Base-by-base conservation (phyloP, 2,113 vertebrate genomes). In the Chauna torquata region DNA sequence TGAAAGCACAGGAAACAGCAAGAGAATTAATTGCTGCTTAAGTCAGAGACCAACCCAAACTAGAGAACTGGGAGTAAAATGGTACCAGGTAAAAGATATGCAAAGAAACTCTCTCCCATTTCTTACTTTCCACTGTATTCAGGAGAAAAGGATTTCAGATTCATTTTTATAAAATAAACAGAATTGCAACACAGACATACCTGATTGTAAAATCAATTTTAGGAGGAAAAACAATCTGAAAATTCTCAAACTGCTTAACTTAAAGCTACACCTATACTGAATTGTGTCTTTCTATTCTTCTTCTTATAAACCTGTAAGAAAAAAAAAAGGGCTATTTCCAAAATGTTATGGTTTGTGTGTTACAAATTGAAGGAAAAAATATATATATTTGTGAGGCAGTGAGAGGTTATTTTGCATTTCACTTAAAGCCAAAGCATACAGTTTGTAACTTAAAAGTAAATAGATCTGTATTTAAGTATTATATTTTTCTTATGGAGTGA, bases 391-490 rank as follows among this genome's bases (percentile, higher is more conserved):
- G 28, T 61, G 44, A 91, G 47, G 69, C 57, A 88, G 49, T 65
- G 65, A 82, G 47, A 38, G 40, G 85, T 95, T 97, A 95, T 89
- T 93, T 95, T 82, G 76, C 58, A 70, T 97, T 96, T 75, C 78
- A 94, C 78, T 88, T 95, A 90, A 96, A 97, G 55, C 47, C 49
- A 89, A 88, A 97, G 82, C 52, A 91, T 82, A 82, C 36, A 58
- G 72, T 89, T 91, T 95, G 57, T 82, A 92, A 65, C 82, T 89
- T 81, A 92, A 75, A 87, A 93, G 59, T 69, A 96, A 96, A 92
- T 96, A 2, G 44, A 90, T 97, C 92, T 94, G 74, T 86, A 94
- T 91, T 91, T 71, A 95, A 97, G 74, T 70, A 32, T 55, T 95
- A 23, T 57, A 47, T 89, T 95, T 97, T 89, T 93, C 85, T 95